Evolutionary conservation across 2,113 vertebrate species (phyloP), one percentile per base, ranked within the genome.

Genomic region (Sarotherodon lohbergeri): DNA sequence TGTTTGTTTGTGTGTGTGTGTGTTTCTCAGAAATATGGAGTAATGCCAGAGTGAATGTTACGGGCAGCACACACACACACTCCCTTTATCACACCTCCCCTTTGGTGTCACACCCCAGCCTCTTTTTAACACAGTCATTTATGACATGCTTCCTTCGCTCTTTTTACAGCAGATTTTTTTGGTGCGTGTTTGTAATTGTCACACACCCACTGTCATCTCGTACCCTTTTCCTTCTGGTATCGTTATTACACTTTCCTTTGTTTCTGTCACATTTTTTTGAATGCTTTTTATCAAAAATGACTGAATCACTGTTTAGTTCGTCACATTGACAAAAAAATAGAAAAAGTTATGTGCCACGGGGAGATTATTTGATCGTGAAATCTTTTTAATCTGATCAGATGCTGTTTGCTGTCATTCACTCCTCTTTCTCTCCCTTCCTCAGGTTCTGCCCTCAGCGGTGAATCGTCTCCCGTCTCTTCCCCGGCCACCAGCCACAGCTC

Each of bases 401-500:
- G 46, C 32, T 13, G 63, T 54, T 87, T 63, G 46, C 76, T 90
- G 22, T 43, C 78, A 34, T 63, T 80, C 36, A 5, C 13, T 22
- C 16, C 66, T 9, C 80, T 59, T 39, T 57, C 17, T 7, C 89
- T 17, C 3, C 80, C 83, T 7, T 9, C 56, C 39, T 50, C 88
- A 99, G 98, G 98, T 73, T 97, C 97, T 71, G 97, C 97, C 2
- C 95, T 98, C 95, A 99, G 97, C 94, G 96, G 97, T 3, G 98
- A 99, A 93, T 97, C 98, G 0, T 99, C 98, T 36, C 98, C 98
- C 0, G 98, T 98, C 89, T 98, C 98, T 52, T 99, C 98, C 0
- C 98, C 98, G 0, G 98, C 97, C 94, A 98, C 98, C 95, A 98
- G 98, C 94, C 98, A 98, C 96, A 98, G 97, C 93, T 98, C 98